Conservation (phyloP, 2,113 vertebrate genomes). For the Oxygymnocypris stewartii region DNA sequence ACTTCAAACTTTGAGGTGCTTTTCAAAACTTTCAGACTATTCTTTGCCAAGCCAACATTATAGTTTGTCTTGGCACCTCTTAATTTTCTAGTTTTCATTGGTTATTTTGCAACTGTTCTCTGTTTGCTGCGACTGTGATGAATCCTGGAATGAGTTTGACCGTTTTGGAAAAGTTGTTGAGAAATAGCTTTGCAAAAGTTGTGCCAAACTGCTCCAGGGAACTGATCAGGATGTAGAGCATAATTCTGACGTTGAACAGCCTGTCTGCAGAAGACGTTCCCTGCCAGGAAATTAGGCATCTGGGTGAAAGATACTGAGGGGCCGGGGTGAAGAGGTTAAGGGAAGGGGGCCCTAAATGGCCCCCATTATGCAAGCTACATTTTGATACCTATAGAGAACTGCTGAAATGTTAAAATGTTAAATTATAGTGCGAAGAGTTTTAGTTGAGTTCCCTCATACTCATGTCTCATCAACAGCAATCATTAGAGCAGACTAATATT, state of each 20-base stretch:
- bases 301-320: neutral
- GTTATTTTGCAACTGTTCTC: constrained; percentile 14
- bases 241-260: constrained; percentile 9
- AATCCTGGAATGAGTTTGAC: constrained; percentile 9
- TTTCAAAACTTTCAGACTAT: neutral
- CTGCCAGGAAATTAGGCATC: constrained; percentile 11
- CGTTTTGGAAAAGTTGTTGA: neutral
- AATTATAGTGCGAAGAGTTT: neutral
- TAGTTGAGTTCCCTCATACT: constrained; percentile 6
- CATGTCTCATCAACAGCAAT: constrained; percentile 34
- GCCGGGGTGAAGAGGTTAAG: neutral
- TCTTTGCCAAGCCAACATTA: neutral
- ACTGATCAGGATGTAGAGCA: constrained; percentile 1
- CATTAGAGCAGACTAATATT: constrained; percentile 47
- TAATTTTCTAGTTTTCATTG: constrained; percentile 4
- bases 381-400: neutral
- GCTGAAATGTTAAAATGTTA: neutral
- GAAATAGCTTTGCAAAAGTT: neutral
- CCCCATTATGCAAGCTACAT: neutral
- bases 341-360: neutral
- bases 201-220: neutral
- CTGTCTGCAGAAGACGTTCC: neutral
- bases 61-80: neutral
- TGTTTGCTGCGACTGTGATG: neutral
- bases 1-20: neutral